These are phyloP conservation scores for Oryctes rhinoceros DNA, from an alignment of 1,140 invertebrate genomes.

Conservation along the genomic window DNA sequence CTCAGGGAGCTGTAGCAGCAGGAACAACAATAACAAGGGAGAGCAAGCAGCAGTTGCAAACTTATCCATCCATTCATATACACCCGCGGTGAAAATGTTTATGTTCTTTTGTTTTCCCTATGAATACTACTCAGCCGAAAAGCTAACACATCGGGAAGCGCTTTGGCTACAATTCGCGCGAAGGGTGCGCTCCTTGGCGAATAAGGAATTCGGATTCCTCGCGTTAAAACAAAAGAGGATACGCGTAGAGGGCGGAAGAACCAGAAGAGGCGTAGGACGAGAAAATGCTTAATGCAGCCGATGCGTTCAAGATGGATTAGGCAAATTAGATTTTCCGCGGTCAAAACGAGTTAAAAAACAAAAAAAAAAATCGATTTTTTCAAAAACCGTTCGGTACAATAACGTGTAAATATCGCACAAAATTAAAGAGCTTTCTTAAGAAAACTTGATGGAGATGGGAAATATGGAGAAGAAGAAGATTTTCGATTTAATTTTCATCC, in stretches of 20 bases:
- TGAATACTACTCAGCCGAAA: background rate
- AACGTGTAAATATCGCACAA: background rate
- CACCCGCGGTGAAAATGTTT: conserved; percentile 1
- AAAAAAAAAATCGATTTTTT: background rate
- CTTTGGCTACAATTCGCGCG: background rate
- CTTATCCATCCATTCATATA: conserved; percentile 1
- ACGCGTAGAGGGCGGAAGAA: background rate
- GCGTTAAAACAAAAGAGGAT: background rate
- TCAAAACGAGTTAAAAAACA: background rate
- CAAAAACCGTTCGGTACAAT: background rate
- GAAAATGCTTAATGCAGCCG: background rate
- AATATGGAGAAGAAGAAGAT: background rate
- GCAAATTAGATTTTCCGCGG: conserved; percentile 9
- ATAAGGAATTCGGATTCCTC: no score
- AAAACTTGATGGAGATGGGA: background rate
- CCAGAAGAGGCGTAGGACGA: background rate
- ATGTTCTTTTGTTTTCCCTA: background rate
- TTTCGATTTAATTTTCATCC: background rate
- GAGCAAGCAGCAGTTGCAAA: background rate
- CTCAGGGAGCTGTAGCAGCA: background rate
- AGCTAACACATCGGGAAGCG: background rate
- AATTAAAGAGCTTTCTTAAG: background rate
- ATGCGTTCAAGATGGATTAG: background rate
- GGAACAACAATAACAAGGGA: background rate
- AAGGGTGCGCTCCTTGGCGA: no score